A percentile compares a stretch with the other conserved stretches of the same genome.
These are phyloP conservation scores for Noctua pronuba DNA, from an alignment of 2,888 invertebrate genomes.

Conservation along the genomic window DNA sequence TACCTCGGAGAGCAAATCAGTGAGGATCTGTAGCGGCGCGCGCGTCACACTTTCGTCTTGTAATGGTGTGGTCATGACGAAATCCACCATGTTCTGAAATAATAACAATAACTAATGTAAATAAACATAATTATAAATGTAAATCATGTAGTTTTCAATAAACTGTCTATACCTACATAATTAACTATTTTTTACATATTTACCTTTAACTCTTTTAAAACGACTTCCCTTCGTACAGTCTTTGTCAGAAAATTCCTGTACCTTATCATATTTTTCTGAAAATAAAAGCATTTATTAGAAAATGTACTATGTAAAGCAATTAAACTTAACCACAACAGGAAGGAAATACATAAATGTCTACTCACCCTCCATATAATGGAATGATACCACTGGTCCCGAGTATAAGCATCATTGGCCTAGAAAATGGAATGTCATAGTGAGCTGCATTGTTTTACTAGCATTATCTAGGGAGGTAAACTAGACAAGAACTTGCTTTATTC, in stretches of 20 bases:
- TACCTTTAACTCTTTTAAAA: conserved; percentile 94
- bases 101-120: conserved; percentile 45
- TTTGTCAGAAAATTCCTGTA: conserved; percentile 93
- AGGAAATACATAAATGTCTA: conserved; percentile 51
- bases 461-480: conserved; percentile 35
- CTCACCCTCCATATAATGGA: conserved; percentile 95
- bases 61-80: conserved; percentile 93
- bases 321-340: conserved; percentile 51
- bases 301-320: conserved; percentile 32
- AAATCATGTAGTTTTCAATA: conserved; percentile 7
- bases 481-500: conserved; percentile 22
- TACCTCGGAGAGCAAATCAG: conserved; percentile 92
- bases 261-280: conserved; percentile 94
- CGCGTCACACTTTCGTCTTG: conserved; percentile 94
- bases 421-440: conserved; percentile 50
- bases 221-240: conserved; percentile 92
- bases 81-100: conserved; percentile 93
- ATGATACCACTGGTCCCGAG: conserved; percentile 95
- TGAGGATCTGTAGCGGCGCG: conserved; percentile 93
- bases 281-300: conserved; percentile 47
- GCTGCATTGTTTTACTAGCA: conserved; percentile 32
- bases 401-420: conserved; percentile 94
- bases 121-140: neutral
- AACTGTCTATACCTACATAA: neutral
- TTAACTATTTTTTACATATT: conserved; percentile 23